A percentile compares a stretch with the other conserved stretches of the same genome.
Conservation (phyloP, 2,888 invertebrate species). For the Nudaria mundana region DNA sequence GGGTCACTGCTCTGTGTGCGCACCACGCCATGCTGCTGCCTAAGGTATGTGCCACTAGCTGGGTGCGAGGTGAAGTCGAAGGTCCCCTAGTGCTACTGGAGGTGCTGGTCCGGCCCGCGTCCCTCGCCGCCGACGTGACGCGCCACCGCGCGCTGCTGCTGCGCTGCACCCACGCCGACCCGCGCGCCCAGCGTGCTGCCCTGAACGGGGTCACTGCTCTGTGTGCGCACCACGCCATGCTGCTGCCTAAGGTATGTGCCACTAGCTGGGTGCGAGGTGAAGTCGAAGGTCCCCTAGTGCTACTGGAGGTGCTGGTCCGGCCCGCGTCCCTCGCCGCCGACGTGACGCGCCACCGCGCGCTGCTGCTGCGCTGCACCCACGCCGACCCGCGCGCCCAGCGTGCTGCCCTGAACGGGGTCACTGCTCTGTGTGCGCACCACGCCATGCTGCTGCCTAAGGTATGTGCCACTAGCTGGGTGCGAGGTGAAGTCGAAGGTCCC, state of each 20-base stretch:
- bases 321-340: no score
- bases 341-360: no score
- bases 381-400: no score
- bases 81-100: no score
- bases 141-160: no score
- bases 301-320: no score
- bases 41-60: slow-evolving; percentile 54
- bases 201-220: not conserved
- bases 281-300: no score
- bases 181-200: not conserved
- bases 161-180: no score
- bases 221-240: slow-evolving; percentile 79
- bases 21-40: slow-evolving; percentile 84
- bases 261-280: not conserved
- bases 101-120: no score
- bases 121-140: no score
- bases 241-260: slow-evolving; percentile 76
- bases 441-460: slow-evolving; percentile 58
- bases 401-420: not conserved
- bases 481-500: slow-evolving; percentile 96
- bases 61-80: no score
- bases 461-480: slow-evolving; percentile 83
- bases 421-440: not conserved
- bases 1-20: not conserved
- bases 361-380: no score